Percentiles rank a stretch among this genome's conserved stretches.
phyloP scores from a whole-genome alignment of 2,797 vertebrate species.

The Bucorvus abyssinicus region DNA sequence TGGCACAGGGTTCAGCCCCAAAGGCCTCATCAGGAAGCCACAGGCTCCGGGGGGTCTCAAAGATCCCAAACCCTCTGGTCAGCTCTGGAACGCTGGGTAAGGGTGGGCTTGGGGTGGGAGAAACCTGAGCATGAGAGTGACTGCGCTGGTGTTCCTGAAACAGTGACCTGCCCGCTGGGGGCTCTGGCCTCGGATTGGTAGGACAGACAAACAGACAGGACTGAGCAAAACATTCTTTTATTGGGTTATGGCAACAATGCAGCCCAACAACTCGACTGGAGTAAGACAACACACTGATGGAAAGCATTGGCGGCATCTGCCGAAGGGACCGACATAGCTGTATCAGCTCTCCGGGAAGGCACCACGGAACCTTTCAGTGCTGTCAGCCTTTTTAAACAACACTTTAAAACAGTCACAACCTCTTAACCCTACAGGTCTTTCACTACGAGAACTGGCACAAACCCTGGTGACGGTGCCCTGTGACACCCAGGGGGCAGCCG shows the following conservation, averaged over 20 bases:
- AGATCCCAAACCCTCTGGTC: background rate
- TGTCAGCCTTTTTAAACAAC: background rate
- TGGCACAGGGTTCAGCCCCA: background rate
- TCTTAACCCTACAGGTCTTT: background rate
- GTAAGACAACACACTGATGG: background rate
- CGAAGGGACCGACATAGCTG: background rate
- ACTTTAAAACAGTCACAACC: background rate
- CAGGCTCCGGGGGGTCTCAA: background rate
- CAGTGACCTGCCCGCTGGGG: background rate
- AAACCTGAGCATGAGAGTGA: fast-evolving
- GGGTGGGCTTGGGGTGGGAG: fast-evolving
- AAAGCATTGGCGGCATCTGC: background rate
- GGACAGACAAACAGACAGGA: background rate
- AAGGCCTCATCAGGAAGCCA: background rate
- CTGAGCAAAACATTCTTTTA: background rate
- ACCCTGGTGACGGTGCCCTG: background rate
- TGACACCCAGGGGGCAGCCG: too few species aligned
- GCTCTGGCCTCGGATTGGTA: background rate
- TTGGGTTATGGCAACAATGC: background rate
- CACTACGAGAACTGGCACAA: background rate
- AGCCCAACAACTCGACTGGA: background rate
- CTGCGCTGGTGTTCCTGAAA: fast-evolving
- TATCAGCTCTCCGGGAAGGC: background rate
- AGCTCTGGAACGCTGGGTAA: background rate
- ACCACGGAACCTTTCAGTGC: background rate